Evolutionary conservation across 2,888 invertebrate genomes (phyloP).

Genomic region (Thera obeliscata): DNA sequence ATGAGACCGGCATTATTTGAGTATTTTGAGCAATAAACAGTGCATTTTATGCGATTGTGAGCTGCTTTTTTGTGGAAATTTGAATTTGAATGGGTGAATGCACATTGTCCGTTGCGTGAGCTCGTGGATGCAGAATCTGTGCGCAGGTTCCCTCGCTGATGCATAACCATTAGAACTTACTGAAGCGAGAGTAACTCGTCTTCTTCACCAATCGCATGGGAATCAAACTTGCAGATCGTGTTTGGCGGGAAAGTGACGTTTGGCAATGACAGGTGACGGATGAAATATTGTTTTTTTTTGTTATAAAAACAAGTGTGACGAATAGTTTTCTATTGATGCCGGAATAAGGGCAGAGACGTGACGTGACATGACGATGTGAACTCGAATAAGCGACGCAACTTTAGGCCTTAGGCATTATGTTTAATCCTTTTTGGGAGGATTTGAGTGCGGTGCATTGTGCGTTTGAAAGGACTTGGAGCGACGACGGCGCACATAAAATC

Average conservation of each 20-base stretch:
- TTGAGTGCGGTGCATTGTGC: slow-evolving; percentile 51
- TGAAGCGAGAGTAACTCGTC: slow-evolving; percentile 66
- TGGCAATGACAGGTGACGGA: slow-evolving; percentile 61
- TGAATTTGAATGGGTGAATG: slow-evolving; percentile 78
- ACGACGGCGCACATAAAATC: slow-evolving; percentile 51
- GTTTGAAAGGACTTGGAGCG: slow-evolving; percentile 52
- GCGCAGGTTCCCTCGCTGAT: slow-evolving; percentile 77
- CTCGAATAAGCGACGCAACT: slow-evolving; percentile 63
- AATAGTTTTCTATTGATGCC: slow-evolving; percentile 34
- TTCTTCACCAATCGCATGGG: slow-evolving; percentile 65
- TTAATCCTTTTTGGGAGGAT: slow-evolving; percentile 60
- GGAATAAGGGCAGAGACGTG: slow-evolving; percentile 58
- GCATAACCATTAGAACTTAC: slow-evolving; percentile 80
- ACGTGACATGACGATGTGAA: slow-evolving; percentile 73
- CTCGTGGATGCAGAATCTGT: slow-evolving; percentile 73
- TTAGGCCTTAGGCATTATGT: slow-evolving; percentile 60
- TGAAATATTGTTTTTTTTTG: slow-evolving; percentile 12
- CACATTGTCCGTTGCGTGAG: slow-evolving; percentile 82
- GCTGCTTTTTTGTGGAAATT: slow-evolving; percentile 67
- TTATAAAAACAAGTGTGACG: slow-evolving; percentile 12
- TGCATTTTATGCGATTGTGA: slow-evolving; percentile 82
- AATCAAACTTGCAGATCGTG: slow-evolving; percentile 62
- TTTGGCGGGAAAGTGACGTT: slow-evolving; percentile 71
- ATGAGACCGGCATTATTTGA: slow-evolving; percentile 79
- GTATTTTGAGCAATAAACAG: slow-evolving; percentile 84